Conservation (phyloP, 2,113 vertebrate genomes). For the Capreolus pygargus region DNA sequence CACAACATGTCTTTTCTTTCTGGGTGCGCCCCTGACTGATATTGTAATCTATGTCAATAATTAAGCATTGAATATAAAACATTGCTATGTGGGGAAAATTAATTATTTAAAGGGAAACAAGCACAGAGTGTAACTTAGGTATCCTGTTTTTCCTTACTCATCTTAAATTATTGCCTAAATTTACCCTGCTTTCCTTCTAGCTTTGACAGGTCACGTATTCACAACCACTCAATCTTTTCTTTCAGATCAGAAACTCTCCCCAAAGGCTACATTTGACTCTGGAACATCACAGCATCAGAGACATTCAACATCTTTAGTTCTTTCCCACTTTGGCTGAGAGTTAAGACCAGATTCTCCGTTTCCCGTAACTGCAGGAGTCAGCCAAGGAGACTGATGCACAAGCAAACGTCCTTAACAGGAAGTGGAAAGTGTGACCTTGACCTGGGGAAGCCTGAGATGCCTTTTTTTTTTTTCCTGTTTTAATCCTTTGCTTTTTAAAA, state of each 20-base stretch:
- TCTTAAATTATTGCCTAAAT: background rate
- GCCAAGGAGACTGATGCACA: accelerated
- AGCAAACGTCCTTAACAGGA: accelerated
- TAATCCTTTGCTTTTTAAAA: background rate
- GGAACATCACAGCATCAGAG: background rate
- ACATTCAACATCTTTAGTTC: background rate
- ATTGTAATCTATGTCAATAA: background rate
- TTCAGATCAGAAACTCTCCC: too few relatives aligned
- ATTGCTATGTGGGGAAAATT: background rate
- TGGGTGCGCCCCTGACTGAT: background rate
- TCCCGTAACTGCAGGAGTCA: background rate
- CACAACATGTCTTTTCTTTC: background rate
- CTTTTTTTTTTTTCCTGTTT: background rate
- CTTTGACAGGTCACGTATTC: background rate
- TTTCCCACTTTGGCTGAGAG: background rate
- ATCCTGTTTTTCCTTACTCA: background rate
- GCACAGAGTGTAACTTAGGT: background rate
- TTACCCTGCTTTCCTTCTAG: background rate
- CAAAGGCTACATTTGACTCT: background rate
- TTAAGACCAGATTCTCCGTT: too few relatives aligned
- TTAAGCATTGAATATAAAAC: background rate
- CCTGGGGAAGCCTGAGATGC: background rate
- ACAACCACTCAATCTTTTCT: background rate
- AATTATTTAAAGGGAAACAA: background rate
- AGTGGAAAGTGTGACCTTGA: background rate